A percentile compares a stretch with the other conserved stretches of the same genome.
These are phyloP conservation scores for Nemoura dubitans DNA, from an alignment of 2,888 invertebrate species.

Conservation along the genomic window DNA sequence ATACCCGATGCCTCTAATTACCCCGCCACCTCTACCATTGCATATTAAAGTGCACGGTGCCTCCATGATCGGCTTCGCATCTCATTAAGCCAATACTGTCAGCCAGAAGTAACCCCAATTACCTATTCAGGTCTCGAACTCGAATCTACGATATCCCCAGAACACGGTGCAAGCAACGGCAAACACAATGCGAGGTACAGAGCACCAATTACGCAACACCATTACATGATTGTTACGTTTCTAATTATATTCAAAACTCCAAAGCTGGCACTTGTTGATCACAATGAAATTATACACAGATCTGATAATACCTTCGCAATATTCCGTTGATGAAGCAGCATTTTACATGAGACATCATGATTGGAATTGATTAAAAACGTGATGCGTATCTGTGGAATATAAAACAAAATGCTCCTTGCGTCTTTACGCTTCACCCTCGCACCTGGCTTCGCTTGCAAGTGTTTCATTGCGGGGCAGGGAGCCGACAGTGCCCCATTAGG, in stretches of 20 bases:
- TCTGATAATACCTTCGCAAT: conserved; percentile 13
- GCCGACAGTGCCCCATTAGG: neutral
- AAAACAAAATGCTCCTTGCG: neutral
- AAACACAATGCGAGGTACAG: conserved; percentile 1
- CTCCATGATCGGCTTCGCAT: neutral
- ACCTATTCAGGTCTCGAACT: neutral
- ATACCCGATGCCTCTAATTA: neutral
- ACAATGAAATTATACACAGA: conserved; percentile 27
- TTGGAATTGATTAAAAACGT: neutral
- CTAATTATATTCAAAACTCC: neutral
- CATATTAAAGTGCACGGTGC: neutral
- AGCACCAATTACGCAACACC: neutral
- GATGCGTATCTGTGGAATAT: conserved; percentile 2
- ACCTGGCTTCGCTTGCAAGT: neutral
- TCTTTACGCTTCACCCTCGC: neutral
- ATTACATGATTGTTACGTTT: neutral
- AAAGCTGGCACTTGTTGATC: conserved; percentile 16
- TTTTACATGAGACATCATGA: neutral
- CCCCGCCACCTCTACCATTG: neutral
- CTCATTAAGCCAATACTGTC: neutral
- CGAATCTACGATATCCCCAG: neutral
- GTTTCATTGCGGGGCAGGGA: neutral
- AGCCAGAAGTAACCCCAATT: neutral
- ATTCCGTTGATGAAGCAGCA: neutral
- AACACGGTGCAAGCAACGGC: neutral